phyloP scores from a whole-genome alignment of 1,140 invertebrate genomes.

The Drosophila mauritiana region DNA sequence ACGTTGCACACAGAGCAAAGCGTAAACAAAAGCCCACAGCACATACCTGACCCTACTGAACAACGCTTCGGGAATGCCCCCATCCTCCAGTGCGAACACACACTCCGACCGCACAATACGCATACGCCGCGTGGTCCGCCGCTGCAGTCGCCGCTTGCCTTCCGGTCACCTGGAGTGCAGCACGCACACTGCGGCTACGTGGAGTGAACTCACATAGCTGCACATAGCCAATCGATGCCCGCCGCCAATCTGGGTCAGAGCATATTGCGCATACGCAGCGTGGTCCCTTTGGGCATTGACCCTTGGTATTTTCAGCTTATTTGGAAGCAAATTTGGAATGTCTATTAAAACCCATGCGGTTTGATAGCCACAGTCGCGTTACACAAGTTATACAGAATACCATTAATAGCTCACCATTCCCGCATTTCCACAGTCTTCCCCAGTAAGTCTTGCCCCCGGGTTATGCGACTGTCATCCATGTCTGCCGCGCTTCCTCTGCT shows the following conservation, averaged over 20 bases:
- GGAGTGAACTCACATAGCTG: too few species aligned
- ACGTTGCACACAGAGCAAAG: slow-evolving; percentile 34
- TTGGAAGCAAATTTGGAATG: not conserved
- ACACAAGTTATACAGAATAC: not conserved
- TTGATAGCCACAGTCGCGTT: not conserved
- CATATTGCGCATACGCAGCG: not conserved
- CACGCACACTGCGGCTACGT: too few species aligned
- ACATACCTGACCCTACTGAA: slow-evolving; percentile 29
- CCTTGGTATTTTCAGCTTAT: too few species aligned
- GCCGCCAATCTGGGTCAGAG: not conserved
- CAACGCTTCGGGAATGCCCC: not conserved
- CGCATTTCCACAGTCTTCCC: not conserved
- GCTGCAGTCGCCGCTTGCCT: not conserved
- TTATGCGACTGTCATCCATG: not conserved
- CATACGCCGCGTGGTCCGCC: slow-evolving; percentile 23
- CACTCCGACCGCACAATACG: not conserved
- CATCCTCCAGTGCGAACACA: too few species aligned
- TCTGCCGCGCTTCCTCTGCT: not conserved
- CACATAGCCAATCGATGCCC: not conserved
- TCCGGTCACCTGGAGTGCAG: too few species aligned
- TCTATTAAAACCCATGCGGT: too few species aligned
- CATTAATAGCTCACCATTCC: not conserved
- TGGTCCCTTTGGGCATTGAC: not conserved
- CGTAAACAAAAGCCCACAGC: slow-evolving; percentile 31
- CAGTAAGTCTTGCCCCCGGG: not conserved